Evolutionary conservation across 2,888 invertebrate species (phyloP).

Genomic region (Celastrina argiolus): DNA sequence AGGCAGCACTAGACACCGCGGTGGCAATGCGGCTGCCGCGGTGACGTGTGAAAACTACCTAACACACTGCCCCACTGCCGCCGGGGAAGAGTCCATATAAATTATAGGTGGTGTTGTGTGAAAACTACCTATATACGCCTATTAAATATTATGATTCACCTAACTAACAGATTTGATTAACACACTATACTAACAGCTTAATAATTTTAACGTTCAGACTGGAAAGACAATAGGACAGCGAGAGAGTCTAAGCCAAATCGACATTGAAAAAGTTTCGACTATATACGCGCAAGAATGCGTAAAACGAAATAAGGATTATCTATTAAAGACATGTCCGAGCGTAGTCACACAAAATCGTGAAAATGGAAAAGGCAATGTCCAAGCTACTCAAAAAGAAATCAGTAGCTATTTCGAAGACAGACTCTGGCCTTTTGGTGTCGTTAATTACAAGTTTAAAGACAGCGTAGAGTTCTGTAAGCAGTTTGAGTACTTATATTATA

Average conservation of each 20-base stretch:
- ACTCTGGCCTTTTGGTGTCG: slow-evolving; percentile 56
- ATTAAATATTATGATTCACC: not conserved
- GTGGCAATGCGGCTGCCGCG: too few species aligned
- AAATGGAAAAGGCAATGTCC: slow-evolving; percentile 24
- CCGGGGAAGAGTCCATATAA: too few species aligned
- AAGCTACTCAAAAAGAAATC: slow-evolving; percentile 42
- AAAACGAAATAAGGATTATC: slow-evolving; percentile 56
- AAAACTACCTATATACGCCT: too few species aligned
- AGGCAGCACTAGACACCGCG: too few species aligned
- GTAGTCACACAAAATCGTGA: slow-evolving; percentile 41
- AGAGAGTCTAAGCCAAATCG: slow-evolving; percentile 56
- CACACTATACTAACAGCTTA: too few species aligned
- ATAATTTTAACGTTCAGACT: slow-evolving; percentile 35
- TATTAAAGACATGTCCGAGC: slow-evolving; percentile 59
- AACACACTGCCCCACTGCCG: too few species aligned
- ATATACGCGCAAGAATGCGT: slow-evolving; percentile 57
- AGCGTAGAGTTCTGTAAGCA: slow-evolving; percentile 58
- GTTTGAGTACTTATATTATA: not conserved
- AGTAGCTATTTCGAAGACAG: slow-evolving; percentile 51
- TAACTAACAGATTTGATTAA: not conserved
- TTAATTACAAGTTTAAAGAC: slow-evolving; percentile 54
- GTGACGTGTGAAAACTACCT: too few species aligned
- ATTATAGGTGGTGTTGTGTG: too few species aligned
- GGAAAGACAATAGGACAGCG: slow-evolving; percentile 60
- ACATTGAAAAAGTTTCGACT: slow-evolving; percentile 55